Percentiles rank a stretch among this genome's conserved stretches.
Evolutionary conservation across 2,797 vertebrate species (phyloP).

Genomic region (Salmo trutta): DNA sequence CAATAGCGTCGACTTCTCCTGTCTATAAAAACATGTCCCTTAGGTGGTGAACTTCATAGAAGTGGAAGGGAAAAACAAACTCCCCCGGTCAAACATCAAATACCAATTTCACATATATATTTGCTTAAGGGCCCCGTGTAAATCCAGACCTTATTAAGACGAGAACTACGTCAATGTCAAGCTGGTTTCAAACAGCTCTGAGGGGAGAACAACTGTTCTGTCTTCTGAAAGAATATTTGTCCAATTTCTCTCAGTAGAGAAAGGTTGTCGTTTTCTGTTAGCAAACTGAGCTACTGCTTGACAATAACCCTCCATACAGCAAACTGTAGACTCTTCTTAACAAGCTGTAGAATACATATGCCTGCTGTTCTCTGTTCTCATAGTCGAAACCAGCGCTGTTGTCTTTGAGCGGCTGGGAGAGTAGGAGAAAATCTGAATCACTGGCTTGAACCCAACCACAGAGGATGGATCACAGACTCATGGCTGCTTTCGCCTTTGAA

Average conservation of each 20-base stretch:
- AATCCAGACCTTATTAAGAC: constrained; percentile 56
- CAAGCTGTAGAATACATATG: background rate
- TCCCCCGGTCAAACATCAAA: background rate
- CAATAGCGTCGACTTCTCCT: background rate
- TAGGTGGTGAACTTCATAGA: constrained; percentile 48
- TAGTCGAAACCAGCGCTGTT: background rate
- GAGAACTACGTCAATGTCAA: constrained; percentile 4
- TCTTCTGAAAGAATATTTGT: background rate
- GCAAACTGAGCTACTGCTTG: background rate
- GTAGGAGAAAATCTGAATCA: constrained; percentile 33
- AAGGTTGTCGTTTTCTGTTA: background rate
- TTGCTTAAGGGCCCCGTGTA: constrained; percentile 44
- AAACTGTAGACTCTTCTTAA: background rate
- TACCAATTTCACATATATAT: constrained; percentile 60
- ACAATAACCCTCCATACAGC: background rate
- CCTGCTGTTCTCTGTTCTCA: background rate
- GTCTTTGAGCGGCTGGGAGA: background rate
- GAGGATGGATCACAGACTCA: background rate
- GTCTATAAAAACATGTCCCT: constrained; percentile 7
- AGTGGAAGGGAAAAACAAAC: constrained; percentile 20
- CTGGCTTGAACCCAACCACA: constrained; percentile 12
- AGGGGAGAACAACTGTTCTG: background rate
- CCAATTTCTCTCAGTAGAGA: background rate
- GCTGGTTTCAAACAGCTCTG: background rate
- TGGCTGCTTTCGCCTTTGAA: constrained; percentile 1